Evolutionary conservation across 2,888 invertebrate species (phyloP), one percentile per base, ranked within the genome.

Genomic region (Magallana nippona): DNA sequence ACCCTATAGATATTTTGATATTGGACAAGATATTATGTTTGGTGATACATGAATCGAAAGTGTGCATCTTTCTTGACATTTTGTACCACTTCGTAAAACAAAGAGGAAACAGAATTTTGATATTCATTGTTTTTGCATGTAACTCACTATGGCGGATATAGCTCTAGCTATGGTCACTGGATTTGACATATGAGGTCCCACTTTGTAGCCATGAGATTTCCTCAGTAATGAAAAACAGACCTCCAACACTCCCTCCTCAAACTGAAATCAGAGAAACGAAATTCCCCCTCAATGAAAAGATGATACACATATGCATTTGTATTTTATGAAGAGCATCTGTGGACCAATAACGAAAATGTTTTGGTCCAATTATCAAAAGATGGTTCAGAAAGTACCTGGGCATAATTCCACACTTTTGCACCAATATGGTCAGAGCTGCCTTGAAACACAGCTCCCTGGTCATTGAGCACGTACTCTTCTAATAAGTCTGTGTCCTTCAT

Each of bases 121-220:
- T 44, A 0, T 8, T 5, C 44, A 5, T 44, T 44, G 44, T 5
- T 0, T 8, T 8, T 44, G 44, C 44, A 44, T 44, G 44, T 5
- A 44, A 95, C 95, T 22, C 82, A 88, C 88, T 79, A 84, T 84
- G 62, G 84, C 80, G 5, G 86, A 85, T 17, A 88, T 22, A 10
- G 79, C 78, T 55, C 88, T 63, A 62, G 82, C 55, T 10, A 84
- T 81, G 13, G 56, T 78, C 19, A 87, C 71, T 2, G 86, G 87
- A 44, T 87, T 80, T 3, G 86, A 82, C 84, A 84, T 83, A 1
- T 55, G 58, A 27, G 55, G 55, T 55, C 56, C 19, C 2, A 55
- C 56, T 15, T 10, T 78, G 11, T 78, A 71, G 22, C 82, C 81
- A 78, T 86, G 88, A 1, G 84, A 87, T 57, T 83, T 84, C 60